Evolutionary conservation across 2,113 vertebrate genomes (phyloP).

Genomic region (Pedionomus torquatus): DNA sequence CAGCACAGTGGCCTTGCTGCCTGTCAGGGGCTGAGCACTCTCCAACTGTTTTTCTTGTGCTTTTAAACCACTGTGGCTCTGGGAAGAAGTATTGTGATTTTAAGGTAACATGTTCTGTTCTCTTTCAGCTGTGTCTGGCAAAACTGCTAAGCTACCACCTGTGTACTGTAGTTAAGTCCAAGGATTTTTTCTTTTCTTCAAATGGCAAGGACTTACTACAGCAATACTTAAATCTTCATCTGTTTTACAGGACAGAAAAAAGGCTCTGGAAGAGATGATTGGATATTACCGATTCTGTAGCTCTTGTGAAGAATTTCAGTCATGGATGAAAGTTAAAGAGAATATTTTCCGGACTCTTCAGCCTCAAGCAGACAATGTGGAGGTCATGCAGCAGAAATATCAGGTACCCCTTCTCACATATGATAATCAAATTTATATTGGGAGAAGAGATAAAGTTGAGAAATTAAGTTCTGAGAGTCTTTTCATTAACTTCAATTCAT

Average conservation of each 20-base stretch:
- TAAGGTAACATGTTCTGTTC: neutral
- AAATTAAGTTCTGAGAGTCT: neutral
- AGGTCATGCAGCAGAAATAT: constrained; percentile 80
- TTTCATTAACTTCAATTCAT: neutral
- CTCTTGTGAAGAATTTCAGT: constrained; percentile 85
- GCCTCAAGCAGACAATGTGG: constrained; percentile 76
- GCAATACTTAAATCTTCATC: neutral
- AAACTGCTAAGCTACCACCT: neutral
- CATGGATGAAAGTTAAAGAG: constrained; percentile 88
- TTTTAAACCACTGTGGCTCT: neutral
- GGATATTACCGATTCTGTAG: constrained; percentile 82
- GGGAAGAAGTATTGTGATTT: neutral
- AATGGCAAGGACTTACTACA: neutral
- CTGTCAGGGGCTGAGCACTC: neutral
- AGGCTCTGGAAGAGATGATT: constrained; percentile 80
- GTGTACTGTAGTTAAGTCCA: neutral
- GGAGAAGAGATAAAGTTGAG: neutral
- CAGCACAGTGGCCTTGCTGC: neutral
- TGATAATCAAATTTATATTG: neutral
- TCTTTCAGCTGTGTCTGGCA: neutral
- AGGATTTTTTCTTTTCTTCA: neutral
- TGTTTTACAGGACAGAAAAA: constrained; percentile 67
- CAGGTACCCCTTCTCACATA: constrained; percentile 71
- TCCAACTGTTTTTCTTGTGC: neutral
- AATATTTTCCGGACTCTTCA: constrained; percentile 78